Conservation (phyloP, 1,140 invertebrate genomes). For the Ceratosolen fusciceps region DNA sequence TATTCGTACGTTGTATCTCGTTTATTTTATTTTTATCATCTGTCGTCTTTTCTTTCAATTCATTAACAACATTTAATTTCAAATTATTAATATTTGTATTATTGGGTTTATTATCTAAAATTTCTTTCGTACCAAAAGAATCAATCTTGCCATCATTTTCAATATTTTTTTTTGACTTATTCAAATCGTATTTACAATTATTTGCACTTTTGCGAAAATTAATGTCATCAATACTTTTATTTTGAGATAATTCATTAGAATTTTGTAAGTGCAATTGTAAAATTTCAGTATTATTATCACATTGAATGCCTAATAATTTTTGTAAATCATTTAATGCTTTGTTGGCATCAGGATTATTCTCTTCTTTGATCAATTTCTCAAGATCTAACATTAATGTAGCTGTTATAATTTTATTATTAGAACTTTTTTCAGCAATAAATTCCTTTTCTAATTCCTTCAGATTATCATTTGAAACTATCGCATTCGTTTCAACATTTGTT, state of each 20-base stretch:
- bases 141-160: not conserved
- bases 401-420: conserved; percentile 56
- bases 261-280: conserved; percentile 56
- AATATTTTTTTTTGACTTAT: not conserved
- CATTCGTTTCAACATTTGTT: conserved; percentile 38
- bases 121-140: conserved; percentile 9
- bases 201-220: not conserved
- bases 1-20: not conserved
- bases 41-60: not conserved
- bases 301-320: conserved; percentile 60
- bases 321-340: conserved; percentile 64
- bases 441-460: conserved; percentile 58
- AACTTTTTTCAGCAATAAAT: conserved; percentile 51
- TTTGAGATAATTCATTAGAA: conserved; percentile 48
- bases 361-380: conserved; percentile 60
- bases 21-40: not conserved
- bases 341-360: conserved; percentile 59
- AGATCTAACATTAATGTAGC: conserved; percentile 60
- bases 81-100: not conserved
- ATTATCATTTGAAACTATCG: conserved; percentile 19
- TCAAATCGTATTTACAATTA: conserved; percentile 15
- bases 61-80: not conserved
- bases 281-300: conserved; percentile 60
- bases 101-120: conserved; percentile 14
- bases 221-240: conserved; percentile 33